Conservation (phyloP, 1,140 invertebrate genomes). For the Hylaeus anthracinus region DNA sequence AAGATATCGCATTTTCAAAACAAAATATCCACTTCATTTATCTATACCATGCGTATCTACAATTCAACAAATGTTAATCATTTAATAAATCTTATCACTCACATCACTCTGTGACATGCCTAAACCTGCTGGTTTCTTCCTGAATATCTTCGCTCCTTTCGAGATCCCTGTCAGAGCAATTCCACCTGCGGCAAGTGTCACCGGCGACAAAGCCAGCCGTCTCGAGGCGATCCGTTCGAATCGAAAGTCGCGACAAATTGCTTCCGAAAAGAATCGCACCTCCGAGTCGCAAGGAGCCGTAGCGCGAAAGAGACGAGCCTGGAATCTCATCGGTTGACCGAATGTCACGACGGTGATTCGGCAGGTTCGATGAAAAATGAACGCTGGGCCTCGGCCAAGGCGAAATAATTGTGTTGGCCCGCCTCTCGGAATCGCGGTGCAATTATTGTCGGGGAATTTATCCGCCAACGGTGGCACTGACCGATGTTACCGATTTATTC, state of each 20-base stretch:
- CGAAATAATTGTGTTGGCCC: slow-evolving; percentile 65
- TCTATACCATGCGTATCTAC: no score
- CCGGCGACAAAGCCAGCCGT: not conserved
- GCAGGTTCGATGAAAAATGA: slow-evolving; percentile 66
- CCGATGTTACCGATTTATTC: slow-evolving; percentile 52
- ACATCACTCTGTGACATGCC: no score
- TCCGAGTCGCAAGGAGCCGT: not conserved
- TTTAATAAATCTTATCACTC: no score
- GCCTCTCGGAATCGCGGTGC: slow-evolving; percentile 40
- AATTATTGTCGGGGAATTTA: slow-evolving; percentile 52
- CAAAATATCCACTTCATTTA: no score
- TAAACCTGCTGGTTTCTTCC: no score
- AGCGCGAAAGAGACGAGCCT: not conserved
- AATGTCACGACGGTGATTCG: slow-evolving; percentile 54
- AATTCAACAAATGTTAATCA: no score
- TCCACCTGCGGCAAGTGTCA: not conserved
- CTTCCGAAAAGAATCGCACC: slow-evolving; percentile 28
- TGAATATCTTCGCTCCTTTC: no score
- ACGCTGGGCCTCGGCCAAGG: slow-evolving; percentile 46
- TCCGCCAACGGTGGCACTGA: slow-evolving; percentile 51
- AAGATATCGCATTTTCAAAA: no score
- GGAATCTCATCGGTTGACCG: slow-evolving; percentile 17
- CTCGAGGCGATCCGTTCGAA: slow-evolving; percentile 4
- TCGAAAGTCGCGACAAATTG: slow-evolving; percentile 54
- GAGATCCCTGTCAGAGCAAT: no score